Evolutionary conservation across 2,113 vertebrate species (phyloP), one percentile per base, ranked within the genome.

Genomic region (Pedetes capensis): DNA sequence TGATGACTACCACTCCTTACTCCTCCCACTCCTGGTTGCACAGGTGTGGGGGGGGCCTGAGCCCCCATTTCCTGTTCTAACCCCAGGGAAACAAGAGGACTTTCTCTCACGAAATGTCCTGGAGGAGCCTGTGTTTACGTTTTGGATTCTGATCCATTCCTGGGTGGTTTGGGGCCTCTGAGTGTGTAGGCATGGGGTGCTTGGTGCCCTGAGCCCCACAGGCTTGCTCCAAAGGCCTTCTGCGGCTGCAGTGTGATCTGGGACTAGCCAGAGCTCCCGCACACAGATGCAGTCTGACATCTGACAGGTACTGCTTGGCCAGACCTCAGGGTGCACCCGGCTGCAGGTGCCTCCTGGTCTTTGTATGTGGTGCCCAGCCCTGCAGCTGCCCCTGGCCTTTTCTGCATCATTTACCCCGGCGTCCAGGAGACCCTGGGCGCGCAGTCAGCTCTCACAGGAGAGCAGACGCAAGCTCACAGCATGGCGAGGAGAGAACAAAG

Each of bases 201-300:
- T 47, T 32, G 9, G 2, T 23, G 37, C n/a, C n/a, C 47, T 9
- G 42, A 53, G 49, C n/a, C 20, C 27, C 4, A 23, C 23, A 25
- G 37, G 25, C 68, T 71, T 51, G 37, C 22, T 80, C 68, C 78
- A 13, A 6, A 18, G 42, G 49, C 27, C 39, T 90, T 8, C 9
- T 0, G 8, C n/a, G 53, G 20, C 47, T 89, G 72, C 34, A 22
- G 14, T 1, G 22, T 27, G 8, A 51, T 13, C 9, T 18, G 76
- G 59, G 8, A 34, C 23, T 5, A 3, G 42, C 44, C 66, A 47
- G 68, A 63, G n/a, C 22, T 49, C 39, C 37, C 29, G 11, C 32
- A 34, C 10, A 3, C 25, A 42, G 10, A 6, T 0, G 0, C 2
- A 47, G 39, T 57, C n/a, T 8, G 2, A 2, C 0, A 10, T 57